A percentile compares a stretch with the other conserved stretches of the same genome.
Evolutionary conservation across 2,113 vertebrate genomes (phyloP).

Genomic region (Cyprinodon brontotheroides): DNA sequence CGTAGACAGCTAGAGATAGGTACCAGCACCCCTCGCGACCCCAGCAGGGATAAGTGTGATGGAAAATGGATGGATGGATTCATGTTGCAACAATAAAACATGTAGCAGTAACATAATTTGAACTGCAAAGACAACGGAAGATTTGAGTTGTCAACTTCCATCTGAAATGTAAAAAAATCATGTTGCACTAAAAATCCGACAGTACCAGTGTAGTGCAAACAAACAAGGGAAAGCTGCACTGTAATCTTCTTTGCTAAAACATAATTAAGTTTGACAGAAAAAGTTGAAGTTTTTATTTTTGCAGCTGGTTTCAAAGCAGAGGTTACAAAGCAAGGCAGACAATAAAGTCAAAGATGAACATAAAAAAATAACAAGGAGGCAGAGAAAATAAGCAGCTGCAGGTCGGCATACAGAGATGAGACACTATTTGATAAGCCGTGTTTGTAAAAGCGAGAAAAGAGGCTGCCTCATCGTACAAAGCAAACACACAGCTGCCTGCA

Average conservation of each 20-base stretch:
- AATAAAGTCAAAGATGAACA: conserved; percentile 21
- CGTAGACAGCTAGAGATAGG: no score
- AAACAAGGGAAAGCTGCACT: no score
- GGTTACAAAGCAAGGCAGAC: conserved; percentile 24
- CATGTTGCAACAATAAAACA: no score
- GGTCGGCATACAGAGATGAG: conserved; percentile 2
- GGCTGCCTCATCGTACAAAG: background rate
- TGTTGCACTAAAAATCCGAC: no score
- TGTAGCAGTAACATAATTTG: no score
- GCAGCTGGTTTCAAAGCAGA: conserved; percentile 2
- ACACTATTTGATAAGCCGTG: conserved; percentile 23
- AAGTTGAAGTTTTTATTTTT: conserved; percentile 19
- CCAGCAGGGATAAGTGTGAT: no score
- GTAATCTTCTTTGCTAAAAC: background rate
- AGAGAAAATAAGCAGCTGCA: conserved; percentile 15
- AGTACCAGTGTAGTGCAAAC: no score
- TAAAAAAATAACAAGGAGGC: conserved; percentile 7
- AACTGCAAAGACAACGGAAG: no score
- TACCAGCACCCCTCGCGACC: no score
- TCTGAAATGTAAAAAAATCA: no score
- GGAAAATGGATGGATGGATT: no score
- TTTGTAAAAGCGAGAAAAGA: background rate
- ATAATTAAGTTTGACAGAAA: conserved; percentile 33
- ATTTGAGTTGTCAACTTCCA: no score
- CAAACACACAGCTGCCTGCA: background rate